Conservation (phyloP, 2,797 vertebrate species). For the Apodemus agrarius region DNA sequence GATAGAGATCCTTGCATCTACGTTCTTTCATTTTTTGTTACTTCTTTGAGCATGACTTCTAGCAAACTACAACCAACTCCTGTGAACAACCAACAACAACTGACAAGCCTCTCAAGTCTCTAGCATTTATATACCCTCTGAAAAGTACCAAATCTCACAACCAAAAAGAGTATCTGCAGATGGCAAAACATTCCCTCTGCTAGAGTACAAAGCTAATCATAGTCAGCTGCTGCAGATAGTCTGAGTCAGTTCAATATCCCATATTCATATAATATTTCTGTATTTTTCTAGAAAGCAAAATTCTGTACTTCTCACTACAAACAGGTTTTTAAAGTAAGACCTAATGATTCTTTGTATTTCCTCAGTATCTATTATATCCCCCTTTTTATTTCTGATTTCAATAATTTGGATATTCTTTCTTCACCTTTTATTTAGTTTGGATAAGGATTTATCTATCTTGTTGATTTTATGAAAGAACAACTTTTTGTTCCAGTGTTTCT, state of each 20-base stretch:
- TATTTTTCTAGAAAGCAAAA: background rate
- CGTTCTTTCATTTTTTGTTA: background rate
- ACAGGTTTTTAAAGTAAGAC: background rate
- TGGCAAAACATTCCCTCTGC: background rate
- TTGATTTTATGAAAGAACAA: background rate
- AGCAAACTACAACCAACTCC: background rate
- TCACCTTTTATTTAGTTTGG: background rate
- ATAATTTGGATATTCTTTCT: background rate
- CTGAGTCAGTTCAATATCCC: no score
- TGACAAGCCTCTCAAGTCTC: background rate
- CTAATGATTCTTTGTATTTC: background rate
- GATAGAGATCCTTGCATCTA: background rate
- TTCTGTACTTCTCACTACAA: background rate
- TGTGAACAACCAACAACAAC: background rate
- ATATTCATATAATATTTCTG: background rate
- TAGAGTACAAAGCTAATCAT: background rate
- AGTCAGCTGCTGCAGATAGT: no score
- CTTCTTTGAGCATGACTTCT: background rate
- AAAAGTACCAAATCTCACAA: background rate
- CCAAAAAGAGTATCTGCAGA: background rate
- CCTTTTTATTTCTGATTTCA: background rate
- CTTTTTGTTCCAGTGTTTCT: background rate
- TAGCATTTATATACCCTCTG: background rate
- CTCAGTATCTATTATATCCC: background rate
- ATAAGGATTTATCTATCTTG: background rate